Conservation (phyloP, 2,797 vertebrate species). For the Leptodactylus fallax region DNA sequence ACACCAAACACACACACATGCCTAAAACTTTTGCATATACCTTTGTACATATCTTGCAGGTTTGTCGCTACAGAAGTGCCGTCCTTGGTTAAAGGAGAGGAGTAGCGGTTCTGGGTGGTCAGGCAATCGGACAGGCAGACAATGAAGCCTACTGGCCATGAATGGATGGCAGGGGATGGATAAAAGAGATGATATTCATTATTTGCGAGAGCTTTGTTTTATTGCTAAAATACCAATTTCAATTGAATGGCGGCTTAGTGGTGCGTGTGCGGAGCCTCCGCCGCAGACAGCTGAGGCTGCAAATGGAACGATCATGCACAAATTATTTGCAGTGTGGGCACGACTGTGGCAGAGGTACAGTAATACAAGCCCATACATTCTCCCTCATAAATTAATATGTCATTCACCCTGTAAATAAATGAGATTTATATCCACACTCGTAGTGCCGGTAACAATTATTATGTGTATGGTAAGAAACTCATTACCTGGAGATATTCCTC, state of each 20-base stretch:
- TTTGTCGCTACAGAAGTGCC: too few relatives aligned
- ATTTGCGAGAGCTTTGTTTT: conserved; percentile 43
- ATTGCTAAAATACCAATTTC: conserved; percentile 53
- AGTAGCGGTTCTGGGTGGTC: not conserved
- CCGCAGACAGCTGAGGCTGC: conserved; percentile 40
- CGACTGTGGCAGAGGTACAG: not conserved
- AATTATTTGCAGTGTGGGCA: conserved; percentile 38
- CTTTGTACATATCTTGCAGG: too few relatives aligned
- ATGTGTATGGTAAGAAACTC: conserved; percentile 50
- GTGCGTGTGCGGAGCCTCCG: not conserved
- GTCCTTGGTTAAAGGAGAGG: not conserved
- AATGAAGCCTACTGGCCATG: not conserved
- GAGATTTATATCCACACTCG: conserved; percentile 27
- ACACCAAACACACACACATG: too few relatives aligned
- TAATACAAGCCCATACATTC: conserved; percentile 44
- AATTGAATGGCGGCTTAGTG: conserved; percentile 20
- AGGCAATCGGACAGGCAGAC: not conserved
- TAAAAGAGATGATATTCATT: conserved; percentile 52
- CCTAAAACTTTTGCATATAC: too few relatives aligned
- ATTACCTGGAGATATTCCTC: conserved; percentile 42
- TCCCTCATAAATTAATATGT: conserved; percentile 61
- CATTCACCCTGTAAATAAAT: conserved; percentile 56
- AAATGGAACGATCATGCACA: conserved; percentile 18
- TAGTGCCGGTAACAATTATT: conserved; percentile 43
- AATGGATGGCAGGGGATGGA: not conserved